Evolutionary conservation across 2,888 invertebrate species (phyloP).

Genomic region (Meteorus cinctellus): DNA sequence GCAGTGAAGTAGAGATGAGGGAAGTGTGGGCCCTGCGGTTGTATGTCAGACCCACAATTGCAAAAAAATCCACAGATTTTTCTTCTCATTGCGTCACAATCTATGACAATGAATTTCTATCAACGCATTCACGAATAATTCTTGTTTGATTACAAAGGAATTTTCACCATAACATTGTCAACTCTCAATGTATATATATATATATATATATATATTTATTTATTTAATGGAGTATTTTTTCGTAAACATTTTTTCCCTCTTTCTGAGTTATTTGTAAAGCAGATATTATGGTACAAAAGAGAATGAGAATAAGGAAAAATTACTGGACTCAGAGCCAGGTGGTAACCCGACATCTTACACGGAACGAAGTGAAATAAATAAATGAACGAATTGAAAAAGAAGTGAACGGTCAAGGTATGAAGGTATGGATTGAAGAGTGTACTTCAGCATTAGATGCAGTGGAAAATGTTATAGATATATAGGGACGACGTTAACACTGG

Average conservation of each 20-base stretch:
- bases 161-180: too few relatives aligned
- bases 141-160: too few relatives aligned
- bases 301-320: not conserved
- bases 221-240: too few relatives aligned
- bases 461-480: not conserved
- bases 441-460: not conserved
- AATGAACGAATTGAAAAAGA: not conserved
- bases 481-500: not conserved
- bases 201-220: too few relatives aligned
- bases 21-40: slow-evolving; percentile 61
- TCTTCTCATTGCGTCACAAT: too few relatives aligned
- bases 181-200: too few relatives aligned
- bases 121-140: too few relatives aligned
- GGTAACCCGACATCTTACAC: not conserved
- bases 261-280: not conserved
- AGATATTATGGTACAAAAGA: not conserved
- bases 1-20: slow-evolving; percentile 4
- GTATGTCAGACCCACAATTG: slow-evolving; percentile 55
- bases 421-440: not conserved
- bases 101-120: too few relatives aligned
- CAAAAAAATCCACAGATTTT: not conserved
- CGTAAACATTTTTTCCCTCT: too few relatives aligned
- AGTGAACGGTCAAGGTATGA: not conserved
- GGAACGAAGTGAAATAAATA: not conserved
- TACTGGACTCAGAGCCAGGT: not conserved